A percentile compares a stretch with the other conserved stretches of the same genome.
These are phyloP conservation scores for Blomia tropicalis DNA, from an alignment of 2,888 invertebrate species.

Conservation along the genomic window DNA sequence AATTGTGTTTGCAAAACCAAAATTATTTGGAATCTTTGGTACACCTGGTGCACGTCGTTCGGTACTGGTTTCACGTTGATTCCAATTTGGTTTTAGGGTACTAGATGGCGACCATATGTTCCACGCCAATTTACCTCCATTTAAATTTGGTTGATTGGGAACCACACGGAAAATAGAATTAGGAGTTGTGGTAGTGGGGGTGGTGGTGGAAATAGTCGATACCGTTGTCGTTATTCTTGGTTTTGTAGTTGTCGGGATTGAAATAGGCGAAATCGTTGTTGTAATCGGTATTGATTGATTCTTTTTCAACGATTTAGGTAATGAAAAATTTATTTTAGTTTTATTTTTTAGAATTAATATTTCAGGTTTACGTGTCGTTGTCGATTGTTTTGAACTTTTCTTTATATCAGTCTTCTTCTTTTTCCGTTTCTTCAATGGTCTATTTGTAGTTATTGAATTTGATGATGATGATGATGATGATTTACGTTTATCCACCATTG, in stretches of 20 bases:
- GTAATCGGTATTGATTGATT: too few relatives aligned
- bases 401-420: neutral
- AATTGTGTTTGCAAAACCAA: conserved; percentile 16
- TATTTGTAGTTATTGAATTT: neutral
- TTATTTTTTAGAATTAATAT: too few relatives aligned
- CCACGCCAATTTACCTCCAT: too few relatives aligned
- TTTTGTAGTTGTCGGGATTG: conserved; percentile 11
- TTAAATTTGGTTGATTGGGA: too few relatives aligned
- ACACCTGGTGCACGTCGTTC: conserved; percentile 15
- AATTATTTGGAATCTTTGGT: conserved; percentile 20
- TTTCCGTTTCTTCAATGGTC: too few relatives aligned
- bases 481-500: too few relatives aligned
- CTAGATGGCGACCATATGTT: neutral
- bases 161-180: too few relatives aligned
- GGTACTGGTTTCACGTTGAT: too few relatives aligned
- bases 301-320: too few relatives aligned
- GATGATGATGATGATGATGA: neutral
- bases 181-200: neutral
- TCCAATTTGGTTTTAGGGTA: neutral
- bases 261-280: neutral
- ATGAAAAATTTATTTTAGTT: too few relatives aligned
- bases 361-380: too few relatives aligned
- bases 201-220: conserved; percentile 1
- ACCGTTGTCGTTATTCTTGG: conserved; percentile 3
- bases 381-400: neutral